A percentile compares a stretch with the other conserved stretches of the same genome.
phyloP scores from a whole-genome alignment of 23 tunicate species.

The Clavelina lepadiformis region DNA sequence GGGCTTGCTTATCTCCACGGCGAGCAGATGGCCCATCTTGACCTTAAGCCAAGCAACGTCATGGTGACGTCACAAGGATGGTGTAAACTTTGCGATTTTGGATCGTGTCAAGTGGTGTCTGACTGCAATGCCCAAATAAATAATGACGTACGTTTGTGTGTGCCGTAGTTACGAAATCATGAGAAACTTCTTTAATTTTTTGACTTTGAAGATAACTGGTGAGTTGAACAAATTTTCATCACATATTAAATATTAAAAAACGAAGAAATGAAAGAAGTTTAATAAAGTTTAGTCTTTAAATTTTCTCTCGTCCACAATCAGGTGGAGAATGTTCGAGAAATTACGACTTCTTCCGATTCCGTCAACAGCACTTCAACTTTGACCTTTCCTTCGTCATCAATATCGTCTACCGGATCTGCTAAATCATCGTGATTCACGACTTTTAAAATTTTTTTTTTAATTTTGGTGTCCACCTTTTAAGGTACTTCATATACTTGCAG shows the following conservation, averaged over 20 bases:
- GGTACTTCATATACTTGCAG: conserved; percentile 2
- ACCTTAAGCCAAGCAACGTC: conserved; percentile 86
- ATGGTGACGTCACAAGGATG: conserved; percentile 40
- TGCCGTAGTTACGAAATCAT: too few species aligned
- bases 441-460: too few species aligned
- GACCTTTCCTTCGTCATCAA: conserved; percentile 7
- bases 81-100: conserved; percentile 89
- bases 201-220: too few species aligned
- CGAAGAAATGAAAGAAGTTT: too few species aligned
- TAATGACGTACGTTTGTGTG: too few species aligned
- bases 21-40: conserved; percentile 54
- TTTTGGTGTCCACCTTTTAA: neutral
- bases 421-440: conserved; percentile 1
- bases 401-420: conserved; percentile 4
- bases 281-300: too few species aligned
- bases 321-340: too few species aligned
- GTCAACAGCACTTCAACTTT: conserved; percentile 3
- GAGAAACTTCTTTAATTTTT: too few species aligned
- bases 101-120: conserved; percentile 64
- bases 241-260: too few species aligned
- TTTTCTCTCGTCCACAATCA: too few species aligned
- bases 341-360: conserved; percentile 9
- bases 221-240: too few species aligned
- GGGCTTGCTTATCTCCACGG: conserved; percentile 59
- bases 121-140: too few species aligned